These are phyloP conservation scores for Micoletzkya japonica DNA, from an alignment of 2,888 invertebrate species.

Conservation along the genomic window DNA sequence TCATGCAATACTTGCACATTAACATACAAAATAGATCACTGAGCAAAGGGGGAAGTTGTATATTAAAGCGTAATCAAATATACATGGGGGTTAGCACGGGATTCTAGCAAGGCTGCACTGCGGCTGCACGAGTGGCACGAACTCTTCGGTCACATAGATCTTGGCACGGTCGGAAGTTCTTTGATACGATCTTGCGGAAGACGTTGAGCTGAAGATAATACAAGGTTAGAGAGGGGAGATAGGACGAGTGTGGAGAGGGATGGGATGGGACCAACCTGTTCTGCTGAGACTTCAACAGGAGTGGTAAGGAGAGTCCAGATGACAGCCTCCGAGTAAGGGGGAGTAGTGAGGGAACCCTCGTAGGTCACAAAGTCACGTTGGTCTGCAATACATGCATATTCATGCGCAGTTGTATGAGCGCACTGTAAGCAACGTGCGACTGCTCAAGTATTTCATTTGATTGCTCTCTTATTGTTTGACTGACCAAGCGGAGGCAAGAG, in stretches of 20 bases:
- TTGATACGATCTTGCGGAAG: constrained; percentile 47
- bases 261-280: constrained; percentile 37
- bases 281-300: constrained; percentile 62
- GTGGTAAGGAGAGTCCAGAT: constrained; percentile 65
- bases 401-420: too few species aligned
- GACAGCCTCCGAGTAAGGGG: constrained; percentile 65
- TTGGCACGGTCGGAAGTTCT: constrained; percentile 51
- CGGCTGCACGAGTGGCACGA: constrained; percentile 36
- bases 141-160: constrained; percentile 49
- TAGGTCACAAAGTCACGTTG: constrained; percentile 64
- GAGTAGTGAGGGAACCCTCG: constrained; percentile 65
- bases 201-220: constrained; percentile 41
- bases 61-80: constrained; percentile 2
- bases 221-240: background rate
- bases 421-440: too few species aligned
- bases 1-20: too few species aligned
- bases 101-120: background rate
- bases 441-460: background rate
- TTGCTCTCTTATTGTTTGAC: background rate
- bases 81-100: background rate
- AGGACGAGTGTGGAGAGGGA: background rate
- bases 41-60: background rate
- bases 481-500: constrained; percentile 35
- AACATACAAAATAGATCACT: background rate
- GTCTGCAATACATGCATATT: constrained; percentile 32